These are phyloP conservation scores for Heliothis virescens DNA, from an alignment of 1,140 invertebrate species.

Conservation along the genomic window DNA sequence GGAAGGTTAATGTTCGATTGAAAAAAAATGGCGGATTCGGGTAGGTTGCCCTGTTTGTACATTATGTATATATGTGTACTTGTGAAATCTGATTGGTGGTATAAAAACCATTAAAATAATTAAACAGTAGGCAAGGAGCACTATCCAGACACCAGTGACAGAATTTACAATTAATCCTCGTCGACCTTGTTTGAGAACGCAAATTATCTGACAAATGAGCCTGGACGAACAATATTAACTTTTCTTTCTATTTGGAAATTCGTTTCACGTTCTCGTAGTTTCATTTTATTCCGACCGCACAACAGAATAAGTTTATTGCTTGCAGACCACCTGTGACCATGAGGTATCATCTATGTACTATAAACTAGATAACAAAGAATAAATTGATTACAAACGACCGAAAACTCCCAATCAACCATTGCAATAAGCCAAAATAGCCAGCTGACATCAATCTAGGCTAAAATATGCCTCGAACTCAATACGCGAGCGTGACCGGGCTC, in stretches of 20 bases:
- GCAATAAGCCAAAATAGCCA: conserved; percentile 13
- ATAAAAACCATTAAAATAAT: no score
- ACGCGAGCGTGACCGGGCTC: neutral
- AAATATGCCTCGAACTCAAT: conserved; percentile 28
- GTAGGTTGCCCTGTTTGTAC: no score
- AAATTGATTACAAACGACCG: neutral
- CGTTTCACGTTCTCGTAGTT: neutral
- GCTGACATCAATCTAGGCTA: conserved; percentile 10
- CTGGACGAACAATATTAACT: neutral
- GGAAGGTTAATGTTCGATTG: no score
- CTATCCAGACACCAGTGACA: neutral
- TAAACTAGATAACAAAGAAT: neutral
- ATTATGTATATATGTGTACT: no score
- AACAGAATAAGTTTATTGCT: conserved; percentile 13
- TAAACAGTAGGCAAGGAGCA: no score
- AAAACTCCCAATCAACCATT: neutral
- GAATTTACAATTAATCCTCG: no score
- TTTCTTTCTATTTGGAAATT: neutral
- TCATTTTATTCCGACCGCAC: neutral
- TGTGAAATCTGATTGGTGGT: no score
- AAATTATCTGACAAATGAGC: no score
- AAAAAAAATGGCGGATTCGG: no score
- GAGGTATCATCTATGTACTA: neutral
- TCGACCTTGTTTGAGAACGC: no score
- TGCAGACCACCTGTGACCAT: conserved; percentile 16